phyloP scores from a whole-genome alignment of 2,888 invertebrate species.

The Taenaris catops region DNA sequence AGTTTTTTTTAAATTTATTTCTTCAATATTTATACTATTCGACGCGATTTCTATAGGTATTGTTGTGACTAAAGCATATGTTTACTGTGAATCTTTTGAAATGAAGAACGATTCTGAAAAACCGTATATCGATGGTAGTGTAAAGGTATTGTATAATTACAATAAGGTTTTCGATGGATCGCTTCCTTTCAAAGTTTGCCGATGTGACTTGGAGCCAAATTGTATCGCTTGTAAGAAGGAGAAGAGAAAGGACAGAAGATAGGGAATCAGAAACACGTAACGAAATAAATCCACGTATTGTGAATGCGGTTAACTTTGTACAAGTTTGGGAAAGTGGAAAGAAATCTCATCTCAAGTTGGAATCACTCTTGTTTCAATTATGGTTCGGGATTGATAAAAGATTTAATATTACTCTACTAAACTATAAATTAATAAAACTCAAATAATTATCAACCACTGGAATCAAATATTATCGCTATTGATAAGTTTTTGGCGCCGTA shows the following conservation, averaged over 20 bases:
- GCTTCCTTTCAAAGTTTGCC: constrained; percentile 44
- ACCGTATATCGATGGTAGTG: constrained; percentile 39
- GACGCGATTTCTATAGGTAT: too few relatives aligned
- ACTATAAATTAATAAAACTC: too few relatives aligned
- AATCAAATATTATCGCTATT: too few relatives aligned
- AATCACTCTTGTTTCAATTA: constrained; percentile 3
- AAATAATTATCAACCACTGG: too few relatives aligned
- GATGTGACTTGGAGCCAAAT: constrained; percentile 47
- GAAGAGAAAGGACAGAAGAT: too few relatives aligned
- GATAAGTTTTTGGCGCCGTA: too few relatives aligned
- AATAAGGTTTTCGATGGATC: constrained; percentile 52
- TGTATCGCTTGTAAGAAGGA: constrained; percentile 37
- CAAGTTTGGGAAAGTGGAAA: constrained; percentile 2
- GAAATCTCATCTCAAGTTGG: background rate
- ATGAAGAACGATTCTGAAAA: constrained; percentile 42
- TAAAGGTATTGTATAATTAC: constrained; percentile 52
- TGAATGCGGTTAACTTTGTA: constrained; percentile 1
- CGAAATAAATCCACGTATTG: constrained; percentile 6
- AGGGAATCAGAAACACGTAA: constrained; percentile 10
- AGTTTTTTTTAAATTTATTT: too few relatives aligned
- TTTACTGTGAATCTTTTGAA: constrained; percentile 44
- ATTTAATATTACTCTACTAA: too few relatives aligned
- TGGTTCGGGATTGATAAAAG: background rate
- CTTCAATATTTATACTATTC: too few relatives aligned
- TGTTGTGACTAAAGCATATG: too few relatives aligned